phyloP scores from a whole-genome alignment of 2,113 vertebrate species.

The Sturnus vulgaris region DNA sequence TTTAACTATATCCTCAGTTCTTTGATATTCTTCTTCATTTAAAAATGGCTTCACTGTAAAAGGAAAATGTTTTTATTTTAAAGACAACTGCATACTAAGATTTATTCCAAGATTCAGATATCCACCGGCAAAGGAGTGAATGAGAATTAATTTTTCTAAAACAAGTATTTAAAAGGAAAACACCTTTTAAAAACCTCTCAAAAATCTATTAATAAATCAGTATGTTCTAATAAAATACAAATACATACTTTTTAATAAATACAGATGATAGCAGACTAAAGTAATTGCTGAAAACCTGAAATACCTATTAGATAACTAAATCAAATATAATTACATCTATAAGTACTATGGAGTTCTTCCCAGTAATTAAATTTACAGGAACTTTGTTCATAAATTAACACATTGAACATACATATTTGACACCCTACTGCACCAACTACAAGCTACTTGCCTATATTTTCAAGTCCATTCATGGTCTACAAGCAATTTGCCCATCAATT shows the following conservation, averaged over 20 bases:
- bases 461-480: background rate
- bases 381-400: background rate
- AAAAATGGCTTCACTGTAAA: conserved; percentile 88
- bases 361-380: background rate
- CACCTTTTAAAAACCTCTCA: background rate
- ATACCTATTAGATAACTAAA: background rate
- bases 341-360: background rate
- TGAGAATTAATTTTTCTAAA: background rate
- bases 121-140: background rate
- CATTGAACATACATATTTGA: background rate
- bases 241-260: background rate
- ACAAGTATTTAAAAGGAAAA: background rate
- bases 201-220: background rate
- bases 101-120: background rate
- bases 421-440: background rate
- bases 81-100: background rate
- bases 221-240: background rate
- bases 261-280: background rate
- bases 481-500: background rate
- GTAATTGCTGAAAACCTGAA: background rate
- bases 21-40: conserved; percentile 80
- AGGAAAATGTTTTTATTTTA: background rate
- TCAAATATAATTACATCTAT: background rate
- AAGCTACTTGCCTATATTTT: background rate
- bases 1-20: conserved; percentile 79